Conservation (phyloP, 2,113 vertebrate species). For the Eleginops maclovinus region DNA sequence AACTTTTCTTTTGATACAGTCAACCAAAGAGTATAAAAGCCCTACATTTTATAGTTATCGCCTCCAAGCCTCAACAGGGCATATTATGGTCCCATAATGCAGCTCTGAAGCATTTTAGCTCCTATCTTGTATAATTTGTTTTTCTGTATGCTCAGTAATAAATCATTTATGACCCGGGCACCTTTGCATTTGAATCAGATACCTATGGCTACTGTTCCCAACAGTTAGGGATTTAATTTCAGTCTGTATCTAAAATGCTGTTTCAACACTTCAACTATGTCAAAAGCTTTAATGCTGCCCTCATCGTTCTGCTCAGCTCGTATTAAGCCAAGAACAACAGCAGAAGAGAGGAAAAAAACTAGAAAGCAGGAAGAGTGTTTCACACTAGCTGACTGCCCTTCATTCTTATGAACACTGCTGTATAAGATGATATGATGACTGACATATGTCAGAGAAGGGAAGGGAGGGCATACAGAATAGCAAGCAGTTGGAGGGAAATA, state of each 20-base stretch:
- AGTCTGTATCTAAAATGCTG: conserved; percentile 46
- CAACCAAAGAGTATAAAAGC: not conserved
- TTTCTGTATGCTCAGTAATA: conserved; percentile 47
- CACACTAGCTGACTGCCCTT: conserved; percentile 42
- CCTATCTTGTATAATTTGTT: conserved; percentile 40
- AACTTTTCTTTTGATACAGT: not conserved
- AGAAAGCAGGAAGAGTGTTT: conserved; percentile 10
- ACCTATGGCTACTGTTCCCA: conserved; percentile 20
- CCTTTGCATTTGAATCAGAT: conserved; percentile 42
- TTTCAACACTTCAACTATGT: conserved; percentile 48
- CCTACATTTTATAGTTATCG: not conserved
- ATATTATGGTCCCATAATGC: not conserved
- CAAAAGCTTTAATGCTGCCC: conserved; percentile 29
- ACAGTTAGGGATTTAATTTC: conserved; percentile 42
- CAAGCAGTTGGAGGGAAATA: not conserved
- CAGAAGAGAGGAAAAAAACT: not conserved
- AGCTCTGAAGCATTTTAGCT: conserved; percentile 16
- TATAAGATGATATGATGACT: conserved; percentile 2
- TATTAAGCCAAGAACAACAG: conserved; percentile 21
- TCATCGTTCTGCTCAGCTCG: conserved; percentile 31
- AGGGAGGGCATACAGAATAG: not conserved
- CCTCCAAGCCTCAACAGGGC: not conserved
- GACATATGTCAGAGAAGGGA: not conserved
- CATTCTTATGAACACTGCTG: conserved; percentile 7
- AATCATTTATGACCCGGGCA: conserved; percentile 43